Percentiles rank a stretch among this genome's conserved stretches.
Evolutionary conservation across 2,113 vertebrate species (phyloP).

Genomic region (Merops nubicus): DNA sequence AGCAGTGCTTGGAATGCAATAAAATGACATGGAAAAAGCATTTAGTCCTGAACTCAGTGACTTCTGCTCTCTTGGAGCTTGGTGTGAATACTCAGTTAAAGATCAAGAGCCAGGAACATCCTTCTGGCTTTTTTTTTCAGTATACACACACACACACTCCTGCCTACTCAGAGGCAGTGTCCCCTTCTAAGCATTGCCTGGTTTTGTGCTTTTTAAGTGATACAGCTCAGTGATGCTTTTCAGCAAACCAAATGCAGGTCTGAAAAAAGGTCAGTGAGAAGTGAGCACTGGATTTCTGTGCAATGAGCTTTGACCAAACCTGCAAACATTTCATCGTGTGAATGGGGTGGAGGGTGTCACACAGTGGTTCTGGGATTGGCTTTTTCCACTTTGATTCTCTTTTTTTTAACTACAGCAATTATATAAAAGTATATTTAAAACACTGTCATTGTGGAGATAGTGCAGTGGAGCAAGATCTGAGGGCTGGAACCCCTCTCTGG

Average conservation of each 20-base stretch:
- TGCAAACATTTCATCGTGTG: neutral
- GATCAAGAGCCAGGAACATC: neutral
- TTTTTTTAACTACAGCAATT: neutral
- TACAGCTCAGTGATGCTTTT: neutral
- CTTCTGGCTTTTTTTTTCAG: neutral
- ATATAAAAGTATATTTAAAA: neutral
- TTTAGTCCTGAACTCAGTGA: neutral
- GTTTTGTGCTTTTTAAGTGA: neutral
- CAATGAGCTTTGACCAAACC: neutral
- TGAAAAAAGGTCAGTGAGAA: neutral
- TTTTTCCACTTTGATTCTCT: neutral
- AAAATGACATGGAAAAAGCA: neutral
- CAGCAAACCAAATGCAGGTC: neutral
- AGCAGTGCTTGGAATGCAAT: neutral
- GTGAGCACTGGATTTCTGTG: neutral
- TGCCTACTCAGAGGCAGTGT: rapidly evolving
- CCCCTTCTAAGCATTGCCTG: neutral
- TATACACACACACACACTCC: rapidly evolving
- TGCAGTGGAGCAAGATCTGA: neutral
- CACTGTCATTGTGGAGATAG: neutral
- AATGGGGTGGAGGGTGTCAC: neutral
- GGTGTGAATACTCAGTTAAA: neutral
- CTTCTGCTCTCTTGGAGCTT: neutral
- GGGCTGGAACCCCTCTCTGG: no score
- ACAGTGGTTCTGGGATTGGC: neutral